Evolutionary conservation across 1,140 invertebrate species (phyloP).

Genomic region (Anadara kagoshimensis): DNA sequence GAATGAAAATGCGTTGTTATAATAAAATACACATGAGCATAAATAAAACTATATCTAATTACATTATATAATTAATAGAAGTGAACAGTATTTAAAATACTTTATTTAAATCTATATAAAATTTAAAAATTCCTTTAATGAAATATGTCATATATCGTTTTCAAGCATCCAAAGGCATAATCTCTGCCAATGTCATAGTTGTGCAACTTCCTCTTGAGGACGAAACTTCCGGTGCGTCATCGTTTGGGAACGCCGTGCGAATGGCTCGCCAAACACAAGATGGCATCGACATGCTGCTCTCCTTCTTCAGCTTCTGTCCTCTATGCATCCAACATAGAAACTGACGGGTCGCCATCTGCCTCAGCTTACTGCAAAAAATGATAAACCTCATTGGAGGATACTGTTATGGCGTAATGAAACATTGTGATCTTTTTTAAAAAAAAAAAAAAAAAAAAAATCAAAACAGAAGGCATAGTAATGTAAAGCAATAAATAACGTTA

Average conservation of each 20-base stretch:
- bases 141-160: no score
- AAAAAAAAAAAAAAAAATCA: no score
- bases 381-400: conserved; percentile 20
- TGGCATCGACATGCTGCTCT: conserved; percentile 48
- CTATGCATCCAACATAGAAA: conserved; percentile 56
- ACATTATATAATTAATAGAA: no score
- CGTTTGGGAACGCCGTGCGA: conserved; percentile 48
- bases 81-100: no score
- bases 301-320: conserved; percentile 47
- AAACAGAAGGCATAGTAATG: no score
- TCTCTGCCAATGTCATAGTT: conserved; percentile 23
- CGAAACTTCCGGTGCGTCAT: neutral
- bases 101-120: no score
- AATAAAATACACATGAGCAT: no score
- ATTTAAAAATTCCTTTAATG: no score
- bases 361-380: conserved; percentile 49
- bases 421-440: neutral
- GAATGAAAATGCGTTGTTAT: no score
- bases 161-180: conserved; percentile 26
- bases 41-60: no score
- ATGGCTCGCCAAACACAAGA: conserved; percentile 50
- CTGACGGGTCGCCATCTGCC: conserved; percentile 51
- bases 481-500: no score
- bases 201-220: conserved; percentile 31
- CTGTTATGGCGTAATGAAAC: neutral